phyloP scores from a whole-genome alignment of 1,140 invertebrate genomes.

The Saccostrea glomerata region DNA sequence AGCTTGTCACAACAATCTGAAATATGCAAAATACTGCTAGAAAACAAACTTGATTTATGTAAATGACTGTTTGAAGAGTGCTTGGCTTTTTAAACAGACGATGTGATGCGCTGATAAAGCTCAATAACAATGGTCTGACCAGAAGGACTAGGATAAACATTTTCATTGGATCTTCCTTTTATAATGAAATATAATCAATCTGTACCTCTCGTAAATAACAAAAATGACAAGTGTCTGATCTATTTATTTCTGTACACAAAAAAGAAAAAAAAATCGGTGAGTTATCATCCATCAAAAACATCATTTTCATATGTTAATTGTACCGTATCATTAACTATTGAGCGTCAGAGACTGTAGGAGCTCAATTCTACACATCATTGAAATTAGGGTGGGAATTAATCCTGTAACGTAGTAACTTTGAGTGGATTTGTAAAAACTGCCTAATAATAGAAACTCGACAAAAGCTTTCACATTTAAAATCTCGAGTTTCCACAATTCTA shows the following conservation, averaged over 20 bases:
- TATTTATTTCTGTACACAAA: constrained; percentile 25
- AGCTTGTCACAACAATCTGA: constrained; percentile 33
- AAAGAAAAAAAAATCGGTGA: background rate
- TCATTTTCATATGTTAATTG: constrained; percentile 29
- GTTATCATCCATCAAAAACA: constrained; percentile 1
- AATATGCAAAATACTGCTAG: constrained; percentile 20
- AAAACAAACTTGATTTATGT: constrained; percentile 32
- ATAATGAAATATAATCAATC: constrained; percentile 12
- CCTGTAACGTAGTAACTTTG: background rate
- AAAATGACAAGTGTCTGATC: constrained; percentile 4
- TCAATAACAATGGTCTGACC: background rate
- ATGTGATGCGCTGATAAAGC: constrained; percentile 2
- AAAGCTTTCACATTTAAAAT: background rate
- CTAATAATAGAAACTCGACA: background rate
- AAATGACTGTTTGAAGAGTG: constrained; percentile 21
- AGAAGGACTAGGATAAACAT: background rate
- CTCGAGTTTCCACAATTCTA: background rate
- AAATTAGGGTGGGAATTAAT: background rate
- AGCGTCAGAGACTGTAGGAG: background rate
- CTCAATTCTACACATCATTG: constrained; percentile 8
- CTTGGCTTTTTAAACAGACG: constrained; percentile 15
- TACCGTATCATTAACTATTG: constrained; percentile 27
- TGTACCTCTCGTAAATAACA: background rate
- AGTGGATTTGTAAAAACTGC: constrained; percentile 23
- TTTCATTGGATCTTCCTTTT: background rate